Percentiles rank a stretch among this genome's conserved stretches.
phyloP scores from a whole-genome alignment of 2,888 invertebrate species.

The Coelopa pilipes region DNA sequence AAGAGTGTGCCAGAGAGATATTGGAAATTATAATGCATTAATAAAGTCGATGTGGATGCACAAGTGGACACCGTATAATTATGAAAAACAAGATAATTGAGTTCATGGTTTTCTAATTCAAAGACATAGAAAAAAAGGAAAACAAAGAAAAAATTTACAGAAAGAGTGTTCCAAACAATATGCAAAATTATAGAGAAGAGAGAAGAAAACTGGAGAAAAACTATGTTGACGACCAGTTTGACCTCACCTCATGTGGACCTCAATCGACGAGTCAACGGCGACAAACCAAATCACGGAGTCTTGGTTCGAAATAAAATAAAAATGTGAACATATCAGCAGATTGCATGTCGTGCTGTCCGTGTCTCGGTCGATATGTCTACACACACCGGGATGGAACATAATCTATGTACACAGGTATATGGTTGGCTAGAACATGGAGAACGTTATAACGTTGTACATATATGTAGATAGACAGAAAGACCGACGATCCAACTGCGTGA shows the following conservation, averaged over 20 bases:
- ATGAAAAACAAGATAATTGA: conserved; percentile 40
- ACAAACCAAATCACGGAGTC: background rate
- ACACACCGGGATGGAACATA: too few species aligned
- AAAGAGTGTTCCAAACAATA: background rate
- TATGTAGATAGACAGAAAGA: background rate
- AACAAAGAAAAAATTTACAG: background rate
- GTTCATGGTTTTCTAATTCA: conserved; percentile 46
- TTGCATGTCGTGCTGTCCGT: too few species aligned
- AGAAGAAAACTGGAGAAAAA: background rate
- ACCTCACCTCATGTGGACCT: conserved; percentile 9
- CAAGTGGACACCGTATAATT: too few species aligned
- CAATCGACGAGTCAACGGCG: background rate
- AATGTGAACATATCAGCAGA: background rate
- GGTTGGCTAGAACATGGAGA: too few species aligned
- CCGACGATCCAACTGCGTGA: conserved; percentile 9
- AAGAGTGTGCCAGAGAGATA: too few species aligned
- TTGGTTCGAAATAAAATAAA: background rate
- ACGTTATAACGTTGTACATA: background rate
- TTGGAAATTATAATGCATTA: too few species aligned
- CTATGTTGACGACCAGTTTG: conserved; percentile 21
- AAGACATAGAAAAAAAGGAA: conserved; percentile 20
- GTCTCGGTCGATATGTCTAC: too few species aligned
- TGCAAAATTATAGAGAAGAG: background rate
- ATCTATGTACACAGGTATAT: too few species aligned
- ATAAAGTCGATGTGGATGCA: too few species aligned